Base-by-base conservation (phyloP, 2,113 vertebrate species). In the Ammospiza caudacuta region DNA sequence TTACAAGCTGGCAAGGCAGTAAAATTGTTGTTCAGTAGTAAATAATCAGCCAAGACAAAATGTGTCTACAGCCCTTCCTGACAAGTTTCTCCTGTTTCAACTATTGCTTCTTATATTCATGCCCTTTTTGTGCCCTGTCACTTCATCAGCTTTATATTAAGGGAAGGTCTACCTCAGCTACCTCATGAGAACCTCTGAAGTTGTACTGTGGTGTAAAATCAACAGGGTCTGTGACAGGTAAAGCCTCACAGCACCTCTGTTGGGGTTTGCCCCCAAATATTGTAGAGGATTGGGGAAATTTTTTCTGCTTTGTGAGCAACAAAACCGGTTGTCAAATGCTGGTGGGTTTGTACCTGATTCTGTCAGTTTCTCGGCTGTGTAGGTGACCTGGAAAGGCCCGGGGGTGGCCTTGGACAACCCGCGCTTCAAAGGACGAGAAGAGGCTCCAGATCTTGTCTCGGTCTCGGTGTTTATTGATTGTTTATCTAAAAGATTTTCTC, bases 331-430 rank as follows among this genome's bases (percentile, higher is more conserved):
- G 90, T 90, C 87, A 94, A 23, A 44, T 44, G 41, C 29, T 76
- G 21, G 83, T 92, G 22, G 51, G 69, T 96, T 96, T 95, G 76
- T 96, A 94, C 84, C 88, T 62, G 87, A 93, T 88, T 76, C 57
- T 84, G 92, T 35, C 35, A 35, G 35, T 35, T 35, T 35, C 35
- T 35, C 35, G 35, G 35, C 35, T 35, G 35, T 35, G 35, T 35
- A 35, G 35, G 35, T 35, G 35, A 35, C 35, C 35, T 35, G 35
- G 35, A 35, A 35, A 35, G 35, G 35, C 35, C 35, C 35, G 35
- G 35, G 35, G 35, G 35, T 35, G 35, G 35, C 35, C 35, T 35
- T 35, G 35, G 35, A 35, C 35, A 35, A 35, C 35, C 35, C 35
- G 35, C 35, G 35, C 35, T 35, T 35, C 35, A 35, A 35, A 35